Base-by-base conservation (phyloP, 2,113 vertebrate species). In the Chlorocebus sabaeus region DNA sequence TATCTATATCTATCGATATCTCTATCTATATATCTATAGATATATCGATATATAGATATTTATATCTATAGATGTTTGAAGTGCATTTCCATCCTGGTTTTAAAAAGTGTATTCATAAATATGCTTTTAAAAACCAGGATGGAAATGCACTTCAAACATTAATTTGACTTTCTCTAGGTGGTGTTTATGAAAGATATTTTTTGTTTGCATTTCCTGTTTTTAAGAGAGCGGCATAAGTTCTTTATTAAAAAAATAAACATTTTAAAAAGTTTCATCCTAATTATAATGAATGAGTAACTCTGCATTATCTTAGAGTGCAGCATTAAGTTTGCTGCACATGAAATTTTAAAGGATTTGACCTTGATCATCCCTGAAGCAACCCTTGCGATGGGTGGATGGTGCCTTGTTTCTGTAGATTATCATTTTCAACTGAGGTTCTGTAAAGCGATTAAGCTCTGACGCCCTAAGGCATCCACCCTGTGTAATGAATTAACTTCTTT, bases 281-380 rank as follows among this genome's bases (percentile, higher is more conserved):
- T 89, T 48, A 48, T 82, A 81, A 92, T 82, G 61, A 95, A 70
- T 86, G 67, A 94, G 40, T 89, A 95, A 81, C 67, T 80, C 45
- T 14, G 23, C 50, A 76, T 89, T 72, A 70, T 32, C 67, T 92
- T 85, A 86, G 64, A 40, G 22, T 48, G 40, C 5, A 89, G n/a
- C 22, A 89, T 52, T 95, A 78, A 93, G 57, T 87, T 88, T 96
- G 67, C 38, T 86, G 92, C 78, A 94, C 72, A 30, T 80, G 70
- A 85, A 52, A 84, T 4, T 91, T 95, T 85, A 80, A 73, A 22
- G 55, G 38, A 45, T 25, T 75, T 76, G 85, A 72, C 86, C 57
- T 86, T 94, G n/a, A 70, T 80, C 89, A 76, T 55, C 25, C 57
- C 52, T 11, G 20, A 7, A 90, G 45, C 38, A 83, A 87, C 43